Evolutionary conservation across 2,888 invertebrate genomes (phyloP).

Genomic region (Leptopterna dolabrata): DNA sequence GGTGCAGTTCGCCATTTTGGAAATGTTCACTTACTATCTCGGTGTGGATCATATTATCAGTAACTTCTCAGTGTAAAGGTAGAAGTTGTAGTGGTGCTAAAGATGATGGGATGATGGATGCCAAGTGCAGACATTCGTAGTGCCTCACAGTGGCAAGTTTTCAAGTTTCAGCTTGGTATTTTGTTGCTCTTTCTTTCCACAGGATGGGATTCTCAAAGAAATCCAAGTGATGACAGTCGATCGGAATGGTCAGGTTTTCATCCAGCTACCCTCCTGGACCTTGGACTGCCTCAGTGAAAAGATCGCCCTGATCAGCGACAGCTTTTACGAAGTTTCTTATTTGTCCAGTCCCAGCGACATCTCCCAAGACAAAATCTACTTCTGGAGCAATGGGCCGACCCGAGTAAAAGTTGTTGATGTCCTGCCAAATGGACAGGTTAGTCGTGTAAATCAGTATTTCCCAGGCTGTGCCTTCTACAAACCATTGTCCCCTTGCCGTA

Average conservation of each 20-base stretch:
- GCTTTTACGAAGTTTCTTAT: background rate
- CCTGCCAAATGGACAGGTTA: background rate
- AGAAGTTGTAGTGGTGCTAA: no score
- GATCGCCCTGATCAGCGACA: constrained; percentile 13
- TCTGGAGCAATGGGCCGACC: constrained; percentile 13
- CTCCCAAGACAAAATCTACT: background rate
- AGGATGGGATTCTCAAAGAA: constrained; percentile 1
- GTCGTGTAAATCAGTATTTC: background rate
- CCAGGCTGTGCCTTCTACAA: no score
- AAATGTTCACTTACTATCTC: no score
- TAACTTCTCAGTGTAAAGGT: no score
- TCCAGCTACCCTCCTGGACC: constrained; percentile 44
- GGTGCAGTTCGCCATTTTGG: no score
- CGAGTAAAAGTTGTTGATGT: constrained; percentile 33
- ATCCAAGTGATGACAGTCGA: constrained; percentile 19
- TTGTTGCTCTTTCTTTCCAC: background rate
- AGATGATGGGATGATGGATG: no score
- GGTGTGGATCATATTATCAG: no score
- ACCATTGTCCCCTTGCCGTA: no score
- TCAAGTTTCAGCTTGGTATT: no score
- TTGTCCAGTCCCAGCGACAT: background rate
- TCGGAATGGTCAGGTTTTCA: constrained; percentile 2
- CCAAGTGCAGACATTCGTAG: no score
- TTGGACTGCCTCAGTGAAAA: constrained; percentile 28
- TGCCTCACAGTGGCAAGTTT: no score